Evolutionary conservation across 2,888 invertebrate genomes (phyloP), one percentile per base, ranked within the genome.

Genomic region (Elysia crispata): DNA sequence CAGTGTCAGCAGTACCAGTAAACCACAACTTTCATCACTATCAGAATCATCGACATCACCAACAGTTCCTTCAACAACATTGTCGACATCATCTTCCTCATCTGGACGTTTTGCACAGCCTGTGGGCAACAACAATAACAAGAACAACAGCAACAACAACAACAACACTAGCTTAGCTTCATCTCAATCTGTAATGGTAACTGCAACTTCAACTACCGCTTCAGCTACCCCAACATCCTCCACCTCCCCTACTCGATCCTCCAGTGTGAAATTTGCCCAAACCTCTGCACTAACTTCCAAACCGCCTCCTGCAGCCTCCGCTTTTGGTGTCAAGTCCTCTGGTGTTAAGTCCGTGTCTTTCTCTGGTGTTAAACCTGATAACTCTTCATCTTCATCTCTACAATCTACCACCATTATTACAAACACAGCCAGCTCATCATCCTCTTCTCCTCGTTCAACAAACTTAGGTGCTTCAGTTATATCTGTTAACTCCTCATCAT

Each of bases 111-210:
- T 41, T 11, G 41, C 41, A 41, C 41, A 41, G 41, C 20, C 25
- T 31, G 54, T 23, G 20, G 49, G 54, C 69, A 69, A n/a, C 67
- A 54, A 50, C n/a, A 72, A 28, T 30, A 72, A 70, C 77, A 70
- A 60, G 41, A 41, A 41, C 41, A 41, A 41, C 41, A 41, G 41
- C 41, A 41, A 41, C 41, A 41, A 57, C 60, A 77, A 60, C 25
- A 1, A 57, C 60, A 77, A 60, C 25, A 1, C 73, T 73, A 78
- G 78, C 66, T 31, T 67, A 74, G 54, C 74, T 50, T 66, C 73
- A 41, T 41, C 41, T 41, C 41, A 41, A 6, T 41, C 41, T 41
- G 41, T 41, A 41, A 41, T 11, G 41, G 41, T 41, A 60, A 60
- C 66, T 6, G 3, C 66, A 28, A 3, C 66, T 66, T 30, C 66